Conservation (phyloP, 2,888 invertebrate genomes). For the Trissonchulus sp. region DNA sequence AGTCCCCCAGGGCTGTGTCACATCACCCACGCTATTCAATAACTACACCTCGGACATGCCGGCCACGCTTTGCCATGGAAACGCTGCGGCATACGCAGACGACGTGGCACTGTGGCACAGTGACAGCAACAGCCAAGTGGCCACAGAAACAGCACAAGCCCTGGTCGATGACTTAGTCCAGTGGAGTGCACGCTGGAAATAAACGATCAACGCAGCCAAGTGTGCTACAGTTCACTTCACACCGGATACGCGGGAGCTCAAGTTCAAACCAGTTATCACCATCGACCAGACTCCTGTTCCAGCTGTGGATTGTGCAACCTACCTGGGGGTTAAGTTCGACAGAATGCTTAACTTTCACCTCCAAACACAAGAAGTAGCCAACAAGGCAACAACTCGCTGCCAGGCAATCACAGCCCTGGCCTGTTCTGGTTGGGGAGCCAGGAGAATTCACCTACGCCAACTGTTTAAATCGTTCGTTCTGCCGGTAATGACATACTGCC, state of each 20-base stretch:
- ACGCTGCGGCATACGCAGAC: too few species aligned
- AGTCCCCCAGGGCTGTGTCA: background rate
- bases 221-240: background rate
- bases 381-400: background rate
- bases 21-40: background rate
- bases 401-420: background rate
- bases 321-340: background rate
- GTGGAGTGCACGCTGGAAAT: background rate
- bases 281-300: background rate
- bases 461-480: background rate
- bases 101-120: constrained; percentile 10
- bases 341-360: background rate
- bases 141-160: background rate
- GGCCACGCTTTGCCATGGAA: background rate
- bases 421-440: background rate
- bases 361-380: background rate
- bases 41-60: background rate
- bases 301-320: background rate
- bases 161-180: background rate
- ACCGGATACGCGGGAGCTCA: background rate
- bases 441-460: background rate
- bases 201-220: background rate
- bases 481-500: background rate
- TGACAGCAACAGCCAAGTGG: background rate
- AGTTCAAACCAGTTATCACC: background rate